Evolutionary conservation across 2,888 invertebrate genomes (phyloP), one percentile per base, ranked within the genome.

Genomic region (Odontothrips loti): DNA sequence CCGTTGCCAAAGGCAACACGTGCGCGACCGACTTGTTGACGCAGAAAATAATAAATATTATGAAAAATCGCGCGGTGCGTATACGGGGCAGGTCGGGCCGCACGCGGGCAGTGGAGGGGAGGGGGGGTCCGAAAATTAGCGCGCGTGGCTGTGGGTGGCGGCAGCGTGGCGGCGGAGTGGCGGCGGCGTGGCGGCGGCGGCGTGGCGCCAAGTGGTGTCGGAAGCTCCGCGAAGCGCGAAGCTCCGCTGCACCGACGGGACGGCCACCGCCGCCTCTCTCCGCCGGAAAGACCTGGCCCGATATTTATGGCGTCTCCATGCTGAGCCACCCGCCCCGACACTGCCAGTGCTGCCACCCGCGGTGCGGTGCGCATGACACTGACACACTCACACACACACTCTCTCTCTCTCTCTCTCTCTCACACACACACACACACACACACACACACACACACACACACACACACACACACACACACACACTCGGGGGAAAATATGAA

Each of bases 281-380:
- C 68, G 68, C 68, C 68, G 68, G 68, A 75, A 75, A 75, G 68
- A 75, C 68, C 68, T 27, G 68, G 68, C 11, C 34, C 68, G 12
- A 75, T 75, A 75, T 75, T 75, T 75, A 75, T 75, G n/a, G 68
- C 68, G 68, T 23, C 68, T 75, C 68, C 68, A 27, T 27, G 68
- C 27, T 27, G 27, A 12, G 9, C 68, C 68, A 23, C 68, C 68
- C 68, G 23, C 23, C 63, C 63, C 63, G n/a, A n/a, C n/a, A n/a
- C n/a, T n/a, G 51, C 6, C 51, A 17, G 58, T 58, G 68, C 63
- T 6, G 68, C 63, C 20, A 10, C 68, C 8, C 68, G 68, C 68
- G 58, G 20, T 17, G 58, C 58, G 17, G 34, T 43, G 34, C 34
- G n/a, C n/a, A n/a, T n/a, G 34, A 43, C 34, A 43, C 34, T 4